Base-by-base conservation (phyloP, 2,113 vertebrate genomes). In the Lontra canadensis region DNA sequence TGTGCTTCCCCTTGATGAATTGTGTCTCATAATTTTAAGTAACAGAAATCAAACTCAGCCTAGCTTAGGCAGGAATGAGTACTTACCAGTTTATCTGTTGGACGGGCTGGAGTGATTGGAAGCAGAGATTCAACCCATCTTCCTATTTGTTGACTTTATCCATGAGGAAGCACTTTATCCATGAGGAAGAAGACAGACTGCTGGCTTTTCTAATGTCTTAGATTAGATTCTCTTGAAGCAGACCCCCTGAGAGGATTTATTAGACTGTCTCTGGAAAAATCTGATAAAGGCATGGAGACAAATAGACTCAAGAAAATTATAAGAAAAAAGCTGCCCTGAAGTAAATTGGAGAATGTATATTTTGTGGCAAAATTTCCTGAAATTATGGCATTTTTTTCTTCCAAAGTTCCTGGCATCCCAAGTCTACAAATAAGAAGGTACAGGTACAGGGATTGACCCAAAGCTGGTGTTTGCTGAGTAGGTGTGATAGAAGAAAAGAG, bases 21-120 rank as follows among this genome's bases (percentile, higher is more conserved):
- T 63, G 71, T 31, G 20, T 92, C 73, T 85, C 6, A 47, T 74
- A 49, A 25, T 65, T 92, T 20, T 55, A 85, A 26, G 61, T 91
- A 73, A 80, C 80, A 94, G 95, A 74, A 94, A 67, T 95, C 39
- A 92, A 76, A 91, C 4, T 85, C 39, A 59, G 14, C 21, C 39
- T 59, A 44, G 42, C 6, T 17, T 83, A 78, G 21, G 42, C 57
- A 93, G 21, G 21, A 86, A 92, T 57, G 20, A 39, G 47, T 82
- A 74, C 29, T 55, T 76, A 73, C 47, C 31, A n/a, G 21, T 91
- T 69, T 59, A 49, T 47, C 67, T 88, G 9, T 36, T 63, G 92
- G 59, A 67, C 12, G n/a, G 4, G 14, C n/a, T 92, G 36, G 63
- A n/a, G 31, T 55, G 63, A 29, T 31, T 73, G 84, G 74, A n/a